These are phyloP conservation scores for Steinernema scapterisci DNA, from an alignment of 2,888 invertebrate species.

Conservation along the genomic window DNA sequence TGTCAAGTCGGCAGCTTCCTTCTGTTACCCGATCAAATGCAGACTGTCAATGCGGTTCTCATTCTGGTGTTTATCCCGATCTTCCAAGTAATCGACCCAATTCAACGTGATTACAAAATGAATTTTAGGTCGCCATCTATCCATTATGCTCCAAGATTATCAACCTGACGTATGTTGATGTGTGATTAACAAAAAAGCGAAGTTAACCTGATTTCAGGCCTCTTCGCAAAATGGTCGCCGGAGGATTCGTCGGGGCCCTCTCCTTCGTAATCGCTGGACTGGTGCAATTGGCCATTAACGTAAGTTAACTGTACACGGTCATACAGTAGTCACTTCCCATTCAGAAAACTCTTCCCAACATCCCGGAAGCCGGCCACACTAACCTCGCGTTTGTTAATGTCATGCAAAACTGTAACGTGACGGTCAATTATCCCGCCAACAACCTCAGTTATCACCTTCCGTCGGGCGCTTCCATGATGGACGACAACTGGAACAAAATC, in stretches of 20 bases:
- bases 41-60: conserved; percentile 69
- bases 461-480: background rate
- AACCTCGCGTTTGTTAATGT: conserved; percentile 57
- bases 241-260: conserved; percentile 82
- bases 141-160: conserved; percentile 49
- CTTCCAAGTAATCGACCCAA: conserved; percentile 66
- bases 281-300: conserved; percentile 70
- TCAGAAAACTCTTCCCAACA: conserved; percentile 52
- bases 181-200: background rate
- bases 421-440: background rate
- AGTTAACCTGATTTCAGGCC: conserved; percentile 74
- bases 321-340: background rate
- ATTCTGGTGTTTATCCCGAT: conserved; percentile 70
- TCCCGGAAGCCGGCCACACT: conserved; percentile 48
- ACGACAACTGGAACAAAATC: conserved; percentile 1
- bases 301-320: conserved; percentile 35
- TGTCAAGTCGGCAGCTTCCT: conserved; percentile 39
- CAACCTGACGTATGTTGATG: conserved; percentile 51
- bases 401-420: conserved; percentile 41
- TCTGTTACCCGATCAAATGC: conserved; percentile 61
- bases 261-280: conserved; percentile 87
- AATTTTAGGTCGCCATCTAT: conserved; percentile 61
- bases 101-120: background rate
- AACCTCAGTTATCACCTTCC: background rate
- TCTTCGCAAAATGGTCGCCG: conserved; percentile 83